Conservation (phyloP, 2,797 vertebrate species). For the Glossophaga mutica region DNA sequence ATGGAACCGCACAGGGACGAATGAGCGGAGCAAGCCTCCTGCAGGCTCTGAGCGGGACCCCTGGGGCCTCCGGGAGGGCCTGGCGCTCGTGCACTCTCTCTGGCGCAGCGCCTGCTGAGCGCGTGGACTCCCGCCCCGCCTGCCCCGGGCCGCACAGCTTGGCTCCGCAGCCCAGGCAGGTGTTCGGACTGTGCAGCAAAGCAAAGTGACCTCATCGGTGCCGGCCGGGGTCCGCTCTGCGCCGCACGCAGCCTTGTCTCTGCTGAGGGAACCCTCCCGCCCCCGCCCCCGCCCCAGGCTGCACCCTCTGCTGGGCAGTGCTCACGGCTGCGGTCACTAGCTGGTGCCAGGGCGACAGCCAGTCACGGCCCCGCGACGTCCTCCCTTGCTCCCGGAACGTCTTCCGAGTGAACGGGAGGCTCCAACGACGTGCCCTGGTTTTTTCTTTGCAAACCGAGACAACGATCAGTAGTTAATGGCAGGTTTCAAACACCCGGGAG, state of each 20-base stretch:
- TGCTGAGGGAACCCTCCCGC: neutral
- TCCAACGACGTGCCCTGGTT: neutral
- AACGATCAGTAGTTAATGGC: constrained; percentile 64
- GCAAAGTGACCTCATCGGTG: neutral
- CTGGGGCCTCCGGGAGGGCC: neutral
- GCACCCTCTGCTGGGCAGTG: neutral
- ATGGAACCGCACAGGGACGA: neutral
- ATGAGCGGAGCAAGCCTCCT: rapidly evolving
- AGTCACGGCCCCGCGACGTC: constrained; percentile 24
- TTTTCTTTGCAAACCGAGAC: constrained; percentile 3
- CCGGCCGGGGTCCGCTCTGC: neutral
- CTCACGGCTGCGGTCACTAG: constrained; percentile 63
- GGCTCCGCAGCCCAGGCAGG: neutral
- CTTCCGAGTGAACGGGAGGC: constrained; percentile 13
- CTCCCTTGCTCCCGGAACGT: neutral
- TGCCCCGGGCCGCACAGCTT: neutral
- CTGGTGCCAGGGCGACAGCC: constrained; percentile 54
- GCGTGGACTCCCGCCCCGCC: rapidly evolving
- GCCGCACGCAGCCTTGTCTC: neutral
- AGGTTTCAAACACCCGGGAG: constrained; percentile 34
- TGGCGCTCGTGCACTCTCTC: neutral
- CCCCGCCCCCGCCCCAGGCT: neutral
- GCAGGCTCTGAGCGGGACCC: rapidly evolving
- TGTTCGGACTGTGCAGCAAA: neutral
- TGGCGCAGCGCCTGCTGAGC: neutral